Evolutionary conservation across 2,797 vertebrate genomes (phyloP).

Genomic region (Pelochelys cantorii): DNA sequence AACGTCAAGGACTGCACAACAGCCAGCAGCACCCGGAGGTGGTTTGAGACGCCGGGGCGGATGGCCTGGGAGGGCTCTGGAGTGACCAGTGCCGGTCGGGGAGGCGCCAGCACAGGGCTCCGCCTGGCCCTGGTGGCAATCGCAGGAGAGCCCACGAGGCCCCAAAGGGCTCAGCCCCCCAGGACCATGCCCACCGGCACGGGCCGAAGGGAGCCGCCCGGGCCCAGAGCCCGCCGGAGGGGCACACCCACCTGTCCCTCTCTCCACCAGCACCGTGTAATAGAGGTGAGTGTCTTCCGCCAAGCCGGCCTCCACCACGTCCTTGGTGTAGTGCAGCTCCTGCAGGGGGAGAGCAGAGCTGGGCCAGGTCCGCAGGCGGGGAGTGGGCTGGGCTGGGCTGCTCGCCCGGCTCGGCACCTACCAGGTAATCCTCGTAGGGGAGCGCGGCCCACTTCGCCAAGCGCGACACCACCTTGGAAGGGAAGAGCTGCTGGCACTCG

Average conservation of each 20-base stretch:
- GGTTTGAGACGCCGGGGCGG: too few species aligned
- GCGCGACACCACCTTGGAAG: constrained; percentile 92
- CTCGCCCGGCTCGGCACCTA: constrained; percentile 42
- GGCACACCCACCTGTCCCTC: constrained; percentile 88
- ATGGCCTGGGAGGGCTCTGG: too few species aligned
- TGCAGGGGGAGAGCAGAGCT: constrained; percentile 19
- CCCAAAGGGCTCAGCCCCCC: too few species aligned
- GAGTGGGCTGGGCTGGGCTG: background rate
- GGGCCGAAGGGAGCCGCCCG: too few species aligned
- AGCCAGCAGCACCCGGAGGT: accelerated
- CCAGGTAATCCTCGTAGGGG: constrained; percentile 89
- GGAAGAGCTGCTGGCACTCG: constrained; percentile 95
- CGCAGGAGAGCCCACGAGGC: too few species aligned
- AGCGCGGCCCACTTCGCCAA: constrained; percentile 91
- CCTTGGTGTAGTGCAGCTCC: constrained; percentile 89
- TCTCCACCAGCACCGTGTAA: constrained; percentile 92
- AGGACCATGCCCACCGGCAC: too few species aligned
- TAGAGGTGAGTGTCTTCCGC: constrained; percentile 92
- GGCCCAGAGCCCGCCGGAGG: background rate
- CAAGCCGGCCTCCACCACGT: constrained; percentile 89
- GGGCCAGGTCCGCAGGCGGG: constrained; percentile 63
- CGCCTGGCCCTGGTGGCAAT: too few species aligned
- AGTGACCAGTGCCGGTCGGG: too few species aligned
- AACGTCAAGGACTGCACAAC: accelerated
- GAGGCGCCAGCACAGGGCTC: too few species aligned